These are phyloP conservation scores for Cheirogaleus major DNA, from an alignment of 2,797 vertebrate species.

Conservation along the genomic window DNA sequence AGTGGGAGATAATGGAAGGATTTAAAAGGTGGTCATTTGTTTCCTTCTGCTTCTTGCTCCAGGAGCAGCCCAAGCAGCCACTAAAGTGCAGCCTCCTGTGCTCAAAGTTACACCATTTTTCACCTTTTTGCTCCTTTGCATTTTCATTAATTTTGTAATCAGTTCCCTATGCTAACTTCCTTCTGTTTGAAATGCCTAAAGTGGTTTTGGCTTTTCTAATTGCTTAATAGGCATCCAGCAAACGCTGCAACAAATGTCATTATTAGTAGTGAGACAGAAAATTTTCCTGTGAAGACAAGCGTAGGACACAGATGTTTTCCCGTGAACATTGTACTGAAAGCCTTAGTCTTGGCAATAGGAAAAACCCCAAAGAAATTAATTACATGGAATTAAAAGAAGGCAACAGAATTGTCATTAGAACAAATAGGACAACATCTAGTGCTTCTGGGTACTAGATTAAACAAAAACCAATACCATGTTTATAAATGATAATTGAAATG, in stretches of 20 bases:
- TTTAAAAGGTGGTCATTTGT: background rate
- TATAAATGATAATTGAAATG: background rate
- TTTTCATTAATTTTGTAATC: background rate
- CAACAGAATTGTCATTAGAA: background rate
- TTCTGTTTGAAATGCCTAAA: background rate
- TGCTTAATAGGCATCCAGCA: background rate
- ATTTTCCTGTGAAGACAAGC: background rate
- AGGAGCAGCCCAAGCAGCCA: background rate
- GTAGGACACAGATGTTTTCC: background rate
- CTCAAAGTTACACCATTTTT: background rate
- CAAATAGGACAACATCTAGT: background rate
- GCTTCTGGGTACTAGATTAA: background rate
- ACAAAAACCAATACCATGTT: background rate
- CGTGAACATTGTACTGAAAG: background rate
- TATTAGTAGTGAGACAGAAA: background rate
- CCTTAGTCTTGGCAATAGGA: background rate
- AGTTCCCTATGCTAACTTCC: background rate
- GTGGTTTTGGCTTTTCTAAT: background rate
- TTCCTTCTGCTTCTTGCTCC: background rate
- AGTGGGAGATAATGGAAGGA: background rate
- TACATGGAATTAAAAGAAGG: background rate
- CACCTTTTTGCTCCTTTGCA: background rate
- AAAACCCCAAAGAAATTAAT: background rate
- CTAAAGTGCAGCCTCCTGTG: background rate
- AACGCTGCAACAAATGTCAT: background rate